Evolutionary conservation across 2,797 vertebrate species (phyloP), one percentile per base, ranked within the genome.

Genomic region (Calcarius lapponicus): DNA sequence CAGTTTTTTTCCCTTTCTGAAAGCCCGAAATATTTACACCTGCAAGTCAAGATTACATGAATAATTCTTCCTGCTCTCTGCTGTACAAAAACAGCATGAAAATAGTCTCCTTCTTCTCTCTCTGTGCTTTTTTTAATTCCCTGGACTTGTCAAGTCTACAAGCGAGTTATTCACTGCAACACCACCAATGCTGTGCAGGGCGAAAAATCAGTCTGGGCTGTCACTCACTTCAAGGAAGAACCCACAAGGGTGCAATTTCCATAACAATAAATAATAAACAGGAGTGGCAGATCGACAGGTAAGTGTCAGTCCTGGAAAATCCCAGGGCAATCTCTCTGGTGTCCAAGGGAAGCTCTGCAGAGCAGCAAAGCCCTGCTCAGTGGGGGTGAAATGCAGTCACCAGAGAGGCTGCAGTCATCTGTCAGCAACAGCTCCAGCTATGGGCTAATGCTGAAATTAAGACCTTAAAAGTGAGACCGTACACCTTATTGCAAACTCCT

Each of bases 251-350:
- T 58, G 47, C 19, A 17, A 85, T 90, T 94, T 93, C 80, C 72
- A 38, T 78, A 87, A 80, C 38, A 82, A 79, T 80, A 95, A 95
- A 85, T 86, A 94, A 91, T 47, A 91, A 88, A 65, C 25, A 87
- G 50, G 56, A 34, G 34, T n/a, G 67, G 76, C 17, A 79, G 84
- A 76, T 43, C 10, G 24, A 83, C 5, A 3, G 61, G 53, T 51
- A 45, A 82, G 48, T 26, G 11, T 86, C 74, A 73, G 57, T 24
- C 53, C 54, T 31, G 36, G 64, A 84, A 73, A 57, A 87, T 65
- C 43, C 73, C 91, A 76, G 25, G 70, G 57, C 40, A 90, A 83
- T 10, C 38, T 38, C 28, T 3, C 0, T 2, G 17, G 16, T 54
- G n/a, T 42, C 57, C 1, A 3, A 76, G 56, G 31, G 47, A 70